phyloP scores from a whole-genome alignment of 2,888 invertebrate species.

The Oxytorus armatus region DNA sequence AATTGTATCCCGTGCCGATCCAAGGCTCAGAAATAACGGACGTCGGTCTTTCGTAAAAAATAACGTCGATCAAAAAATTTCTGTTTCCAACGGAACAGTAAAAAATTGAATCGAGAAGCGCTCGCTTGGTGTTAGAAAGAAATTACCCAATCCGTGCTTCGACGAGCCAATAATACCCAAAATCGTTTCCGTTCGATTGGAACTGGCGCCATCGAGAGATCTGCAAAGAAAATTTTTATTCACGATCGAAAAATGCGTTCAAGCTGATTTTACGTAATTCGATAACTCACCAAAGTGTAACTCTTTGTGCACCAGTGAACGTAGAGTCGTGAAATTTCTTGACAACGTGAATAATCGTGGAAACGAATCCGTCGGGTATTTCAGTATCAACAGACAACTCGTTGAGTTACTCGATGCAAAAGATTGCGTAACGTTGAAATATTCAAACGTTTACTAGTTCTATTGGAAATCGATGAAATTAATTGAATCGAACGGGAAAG shows the following conservation, averaged over 20 bases:
- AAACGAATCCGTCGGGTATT: slow-evolving; percentile 19
- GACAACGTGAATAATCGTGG: not conserved
- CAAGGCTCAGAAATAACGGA: slow-evolving; percentile 30
- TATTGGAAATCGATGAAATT: slow-evolving; percentile 11
- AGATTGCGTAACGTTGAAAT: slow-evolving; percentile 4
- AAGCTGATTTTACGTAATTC: slow-evolving; percentile 27
- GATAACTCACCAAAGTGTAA: not conserved
- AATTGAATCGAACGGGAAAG: slow-evolving; percentile 23
- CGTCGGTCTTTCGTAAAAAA: not conserved
- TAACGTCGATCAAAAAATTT: not conserved
- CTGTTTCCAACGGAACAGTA: not conserved
- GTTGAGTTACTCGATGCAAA: slow-evolving; percentile 20
- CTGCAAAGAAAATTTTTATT: slow-evolving; percentile 51
- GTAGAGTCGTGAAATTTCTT: slow-evolving; percentile 4
- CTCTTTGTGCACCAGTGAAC: not conserved
- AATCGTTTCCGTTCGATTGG: slow-evolving; percentile 38
- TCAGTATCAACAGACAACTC: slow-evolving; percentile 31
- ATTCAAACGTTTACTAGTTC: not conserved
- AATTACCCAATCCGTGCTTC: not conserved
- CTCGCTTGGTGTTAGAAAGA: slow-evolving; percentile 1
- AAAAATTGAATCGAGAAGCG: slow-evolving; percentile 34
- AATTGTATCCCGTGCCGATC: slow-evolving; percentile 61
- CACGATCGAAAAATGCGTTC: slow-evolving; percentile 22
- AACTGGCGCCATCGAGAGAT: slow-evolving; percentile 27
- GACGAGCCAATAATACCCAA: not conserved